Conservation (phyloP, 1,140 invertebrate genomes). For the Physella acuta region DNA sequence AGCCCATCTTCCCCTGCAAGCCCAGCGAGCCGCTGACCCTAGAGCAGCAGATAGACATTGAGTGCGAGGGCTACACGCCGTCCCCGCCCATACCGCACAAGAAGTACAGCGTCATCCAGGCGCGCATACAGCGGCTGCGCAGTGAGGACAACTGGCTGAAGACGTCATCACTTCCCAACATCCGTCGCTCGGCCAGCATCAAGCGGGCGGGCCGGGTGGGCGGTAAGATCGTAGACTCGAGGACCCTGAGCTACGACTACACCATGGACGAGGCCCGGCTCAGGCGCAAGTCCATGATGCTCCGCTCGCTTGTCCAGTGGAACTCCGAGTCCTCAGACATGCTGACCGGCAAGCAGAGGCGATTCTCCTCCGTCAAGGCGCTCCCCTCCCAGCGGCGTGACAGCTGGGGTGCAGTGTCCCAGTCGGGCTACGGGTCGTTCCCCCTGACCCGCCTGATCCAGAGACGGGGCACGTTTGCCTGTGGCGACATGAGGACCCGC, state of each 20-base stretch:
- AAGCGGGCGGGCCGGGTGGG: slow-evolving; percentile 1
- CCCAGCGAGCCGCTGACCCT: slow-evolving; percentile 23
- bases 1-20: slow-evolving; percentile 23
- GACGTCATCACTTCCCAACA: slow-evolving; percentile 49
- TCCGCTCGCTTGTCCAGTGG: slow-evolving; percentile 13
- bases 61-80: slow-evolving; percentile 22
- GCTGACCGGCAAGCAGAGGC: slow-evolving; percentile 2
- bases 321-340: slow-evolving; percentile 22
- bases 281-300: slow-evolving; percentile 24
- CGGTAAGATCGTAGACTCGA: background rate
- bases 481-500: slow-evolving; percentile 21
- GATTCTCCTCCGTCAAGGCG: slow-evolving; percentile 20
- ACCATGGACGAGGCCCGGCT: slow-evolving; percentile 26
- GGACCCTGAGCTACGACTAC: slow-evolving; percentile 22
- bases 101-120: slow-evolving; percentile 29
- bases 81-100: slow-evolving; percentile 20
- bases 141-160: slow-evolving; percentile 42
- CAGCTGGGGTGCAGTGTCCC: slow-evolving; percentile 9
- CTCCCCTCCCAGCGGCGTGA: background rate
- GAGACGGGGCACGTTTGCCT: slow-evolving; percentile 20
- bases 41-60: slow-evolving; percentile 28
- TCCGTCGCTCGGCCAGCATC: slow-evolving; percentile 24
- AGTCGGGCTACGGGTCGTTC: background rate
- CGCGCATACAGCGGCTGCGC: slow-evolving; percentile 20
- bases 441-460: slow-evolving; percentile 20